These are phyloP conservation scores for Nipponia nippon DNA, from an alignment of 2,113 vertebrate genomes.

Conservation along the genomic window DNA sequence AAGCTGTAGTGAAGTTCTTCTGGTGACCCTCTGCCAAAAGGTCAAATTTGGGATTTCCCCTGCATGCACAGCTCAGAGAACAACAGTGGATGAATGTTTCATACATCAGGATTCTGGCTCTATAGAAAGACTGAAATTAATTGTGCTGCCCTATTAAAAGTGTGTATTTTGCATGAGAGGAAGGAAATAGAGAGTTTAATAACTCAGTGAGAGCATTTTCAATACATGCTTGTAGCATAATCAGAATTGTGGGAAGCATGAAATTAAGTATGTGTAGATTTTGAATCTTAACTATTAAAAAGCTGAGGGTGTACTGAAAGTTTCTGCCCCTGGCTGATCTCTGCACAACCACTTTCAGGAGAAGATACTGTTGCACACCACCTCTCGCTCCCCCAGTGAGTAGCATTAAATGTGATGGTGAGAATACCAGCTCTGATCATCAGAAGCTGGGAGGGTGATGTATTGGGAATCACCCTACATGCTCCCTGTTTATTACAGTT, in stretches of 20 bases:
- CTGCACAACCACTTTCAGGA: background rate
- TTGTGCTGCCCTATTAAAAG: background rate
- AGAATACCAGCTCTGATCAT: background rate
- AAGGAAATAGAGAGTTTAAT: background rate
- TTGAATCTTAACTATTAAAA: background rate
- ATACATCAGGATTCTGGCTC: background rate
- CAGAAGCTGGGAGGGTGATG: background rate
- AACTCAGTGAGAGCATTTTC: background rate
- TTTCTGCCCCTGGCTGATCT: background rate
- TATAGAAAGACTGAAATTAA: background rate
- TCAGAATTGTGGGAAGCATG: background rate
- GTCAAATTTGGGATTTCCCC: background rate
- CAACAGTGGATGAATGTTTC: background rate
- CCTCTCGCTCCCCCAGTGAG: background rate
- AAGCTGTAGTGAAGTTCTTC: background rate
- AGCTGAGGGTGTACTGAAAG: background rate
- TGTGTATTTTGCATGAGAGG: background rate
- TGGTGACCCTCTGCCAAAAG: background rate
- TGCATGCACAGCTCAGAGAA: background rate
- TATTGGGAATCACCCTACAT: background rate
- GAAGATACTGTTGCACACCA: background rate
- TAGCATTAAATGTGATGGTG: background rate
- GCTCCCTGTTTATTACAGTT: background rate
- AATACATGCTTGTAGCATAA: background rate
- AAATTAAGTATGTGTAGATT: background rate